A percentile compares a stretch with the other conserved stretches of the same genome.
Conservation (phyloP, 2,797 vertebrate species). For the Chlorospingus semifuscus region DNA sequence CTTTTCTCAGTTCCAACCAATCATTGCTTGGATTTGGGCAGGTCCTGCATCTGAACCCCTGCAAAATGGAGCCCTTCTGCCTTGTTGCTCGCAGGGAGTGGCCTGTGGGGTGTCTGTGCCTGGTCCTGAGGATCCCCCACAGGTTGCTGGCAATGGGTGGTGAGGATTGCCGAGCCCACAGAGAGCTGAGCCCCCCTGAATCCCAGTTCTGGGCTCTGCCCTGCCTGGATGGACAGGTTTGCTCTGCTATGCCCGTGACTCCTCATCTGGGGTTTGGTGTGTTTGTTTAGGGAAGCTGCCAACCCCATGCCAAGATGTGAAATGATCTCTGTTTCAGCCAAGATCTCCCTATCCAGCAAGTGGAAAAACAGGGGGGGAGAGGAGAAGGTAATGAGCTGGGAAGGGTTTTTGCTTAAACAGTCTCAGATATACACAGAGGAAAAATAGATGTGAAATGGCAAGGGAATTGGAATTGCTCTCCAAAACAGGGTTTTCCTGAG, state of each 20-base stretch:
- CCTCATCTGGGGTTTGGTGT: background rate
- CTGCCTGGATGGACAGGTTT: background rate
- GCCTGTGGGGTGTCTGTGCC: background rate
- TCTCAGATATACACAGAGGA: background rate
- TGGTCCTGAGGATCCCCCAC: fast-evolving
- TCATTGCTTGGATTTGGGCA: background rate
- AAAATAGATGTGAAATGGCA: background rate
- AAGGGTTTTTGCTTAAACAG: background rate
- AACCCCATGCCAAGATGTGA: background rate
- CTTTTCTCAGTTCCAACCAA: background rate
- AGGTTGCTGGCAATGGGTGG: background rate
- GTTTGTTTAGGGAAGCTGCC: constrained; percentile 19
- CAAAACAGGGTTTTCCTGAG: background rate
- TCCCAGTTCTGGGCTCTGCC: background rate
- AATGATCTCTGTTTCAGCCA: background rate
- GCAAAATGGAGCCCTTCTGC: background rate
- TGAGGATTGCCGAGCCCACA: fast-evolving
- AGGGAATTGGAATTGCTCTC: background rate
- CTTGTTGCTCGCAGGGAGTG: background rate
- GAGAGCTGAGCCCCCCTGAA: background rate
- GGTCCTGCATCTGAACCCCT: background rate
- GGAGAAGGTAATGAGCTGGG: background rate
- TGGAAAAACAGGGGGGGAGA: background rate
- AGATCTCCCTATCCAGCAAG: background rate
- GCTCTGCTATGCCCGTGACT: background rate